Percentiles rank a stretch among this genome's conserved stretches.
Evolutionary conservation across 2,113 vertebrate species (phyloP).

Genomic region (Zingel zingel): DNA sequence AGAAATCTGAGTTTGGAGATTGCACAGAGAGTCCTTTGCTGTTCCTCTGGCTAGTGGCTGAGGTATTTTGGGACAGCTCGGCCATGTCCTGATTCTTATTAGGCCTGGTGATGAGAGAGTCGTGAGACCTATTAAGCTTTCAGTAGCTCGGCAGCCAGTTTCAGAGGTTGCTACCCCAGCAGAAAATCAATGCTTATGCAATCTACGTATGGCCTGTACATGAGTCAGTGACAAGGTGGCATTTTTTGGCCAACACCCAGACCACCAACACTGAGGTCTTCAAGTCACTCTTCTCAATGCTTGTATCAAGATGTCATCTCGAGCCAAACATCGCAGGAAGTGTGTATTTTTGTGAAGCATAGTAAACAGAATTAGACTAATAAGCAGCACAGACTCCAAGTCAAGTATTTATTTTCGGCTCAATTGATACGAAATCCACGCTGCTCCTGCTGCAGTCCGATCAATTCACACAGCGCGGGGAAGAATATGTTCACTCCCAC

Average conservation of each 20-base stretch:
- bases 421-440: neutral
- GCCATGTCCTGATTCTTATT: conserved; percentile 63
- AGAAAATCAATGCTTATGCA: conserved; percentile 60
- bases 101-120: conserved; percentile 61
- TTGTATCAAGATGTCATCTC: neutral
- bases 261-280: neutral
- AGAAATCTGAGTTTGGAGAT: conserved; percentile 43
- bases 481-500: conserved; percentile 12
- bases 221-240: conserved; percentile 37
- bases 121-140: conserved; percentile 63
- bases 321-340: neutral
- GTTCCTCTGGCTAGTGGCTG: conserved; percentile 19
- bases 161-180: conserved; percentile 16
- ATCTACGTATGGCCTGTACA: conserved; percentile 17
- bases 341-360: neutral
- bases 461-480: conserved; percentile 30
- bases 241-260: conserved; percentile 34
- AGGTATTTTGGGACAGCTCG: conserved; percentile 57
- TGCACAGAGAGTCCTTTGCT: conserved; percentile 14
- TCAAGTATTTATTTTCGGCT: conserved; percentile 28
- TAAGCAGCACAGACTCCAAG: neutral
- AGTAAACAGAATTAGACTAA: neutral
- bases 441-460: conserved; percentile 39
- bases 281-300: neutral
- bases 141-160: conserved; percentile 9